Percentiles rank a stretch among this genome's conserved stretches.
phyloP scores from a whole-genome alignment of 2,797 vertebrate species.

The Monodelphis domestica region DNA sequence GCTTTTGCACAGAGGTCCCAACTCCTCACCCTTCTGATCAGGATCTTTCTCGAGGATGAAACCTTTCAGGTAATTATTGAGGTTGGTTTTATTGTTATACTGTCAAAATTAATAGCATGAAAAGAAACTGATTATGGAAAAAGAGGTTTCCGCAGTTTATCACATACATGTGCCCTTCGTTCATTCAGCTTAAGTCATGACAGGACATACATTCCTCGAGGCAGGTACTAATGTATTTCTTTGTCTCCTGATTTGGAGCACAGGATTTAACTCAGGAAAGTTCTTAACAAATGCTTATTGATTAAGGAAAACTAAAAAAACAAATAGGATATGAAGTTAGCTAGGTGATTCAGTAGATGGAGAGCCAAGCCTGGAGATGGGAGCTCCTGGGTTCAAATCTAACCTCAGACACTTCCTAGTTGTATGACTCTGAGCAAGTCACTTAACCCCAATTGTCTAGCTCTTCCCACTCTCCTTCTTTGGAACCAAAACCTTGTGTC shows the following conservation, averaged over 20 bases:
- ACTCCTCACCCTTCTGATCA: background rate
- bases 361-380: no score
- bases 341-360: no score
- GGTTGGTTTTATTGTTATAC: background rate
- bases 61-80: background rate
- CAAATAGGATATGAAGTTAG: no score
- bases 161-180: background rate
- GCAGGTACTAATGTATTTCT: background rate
- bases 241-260: background rate
- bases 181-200: background rate
- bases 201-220: background rate
- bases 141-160: background rate
- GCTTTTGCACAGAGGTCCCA: background rate
- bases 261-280: background rate
- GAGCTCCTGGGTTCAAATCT: no score
- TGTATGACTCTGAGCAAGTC: no score
- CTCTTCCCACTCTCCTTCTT: no score
- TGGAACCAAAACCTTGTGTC: no score
- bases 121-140: background rate
- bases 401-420: no score
- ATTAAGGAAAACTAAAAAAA: background rate
- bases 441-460: no score
- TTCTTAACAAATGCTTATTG: background rate
- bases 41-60: background rate
- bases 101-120: background rate